Base-by-base conservation (phyloP, 2,888 invertebrate species). In the Drosophila macrothrix region DNA sequence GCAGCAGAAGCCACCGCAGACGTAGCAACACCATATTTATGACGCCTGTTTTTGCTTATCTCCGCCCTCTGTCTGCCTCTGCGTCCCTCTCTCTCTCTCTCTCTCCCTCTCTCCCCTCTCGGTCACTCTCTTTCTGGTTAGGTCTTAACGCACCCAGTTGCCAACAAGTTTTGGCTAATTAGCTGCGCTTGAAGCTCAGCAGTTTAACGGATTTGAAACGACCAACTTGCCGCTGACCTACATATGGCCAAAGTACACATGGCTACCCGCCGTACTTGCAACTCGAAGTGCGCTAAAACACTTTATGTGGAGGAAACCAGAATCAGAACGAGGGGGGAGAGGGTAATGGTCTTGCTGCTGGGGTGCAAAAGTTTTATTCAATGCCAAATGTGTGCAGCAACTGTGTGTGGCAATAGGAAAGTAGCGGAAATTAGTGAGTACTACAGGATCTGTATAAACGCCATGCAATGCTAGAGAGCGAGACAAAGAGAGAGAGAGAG, bases 121-220 rank as follows among this genome's bases (percentile, higher is more conserved):
- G n/a, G n/a, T 22, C 37, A 4, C 3, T 50, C 31, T n/a, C 10
- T 33, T 16, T 61, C 37, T 52, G 4, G 28, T 60, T 31, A 10
- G 22, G 22, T 55, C 56, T 60, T 59, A 54, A 49, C 63, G 49
- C 56, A 54, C 43, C 39, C 31, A 56, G 75, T 53, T 52, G 64
- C 67, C 77, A 79, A 70, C 83, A 79, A 82, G 80, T 76, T 80
- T 56, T 85, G 73, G 83, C 83, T 83, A 83, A 85, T 85, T 81
- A 81, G 85, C 71, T 82, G 83, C 73, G 83, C 83, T 73, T 58
- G 82, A 68, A 81, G 70, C 82, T 71, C 69, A 69, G 63, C 67
- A 59, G 52, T 73, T 71, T 58, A 71, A 66, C 71, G 76, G 80
- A 78, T 76, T 78, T 58, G 46, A 33, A 37, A 53, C 28, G 64